phyloP scores from a whole-genome alignment of 2,797 vertebrate genomes.

The Garrulus glandarius region DNA sequence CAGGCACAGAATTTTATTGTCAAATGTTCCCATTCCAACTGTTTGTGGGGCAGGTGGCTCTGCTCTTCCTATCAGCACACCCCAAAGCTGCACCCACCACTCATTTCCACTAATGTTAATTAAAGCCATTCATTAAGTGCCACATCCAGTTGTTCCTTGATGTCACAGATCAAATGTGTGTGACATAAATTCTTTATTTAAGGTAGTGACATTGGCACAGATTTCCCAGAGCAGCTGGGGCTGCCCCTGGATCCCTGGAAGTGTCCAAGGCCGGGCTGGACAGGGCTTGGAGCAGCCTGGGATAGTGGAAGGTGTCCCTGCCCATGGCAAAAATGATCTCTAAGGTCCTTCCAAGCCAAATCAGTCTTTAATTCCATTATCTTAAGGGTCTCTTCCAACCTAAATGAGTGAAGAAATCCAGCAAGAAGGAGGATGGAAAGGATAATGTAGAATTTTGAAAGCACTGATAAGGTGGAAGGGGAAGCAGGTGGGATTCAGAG shows the following conservation, averaged over 20 bases:
- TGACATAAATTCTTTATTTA: background rate
- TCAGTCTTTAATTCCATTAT: background rate
- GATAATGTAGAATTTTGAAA: background rate
- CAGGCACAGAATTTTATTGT: background rate
- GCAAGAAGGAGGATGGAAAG: background rate
- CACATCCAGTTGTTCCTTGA: rapidly evolving
- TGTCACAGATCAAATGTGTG: background rate
- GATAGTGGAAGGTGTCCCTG: rapidly evolving
- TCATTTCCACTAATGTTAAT: rapidly evolving
- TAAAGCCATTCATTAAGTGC: background rate
- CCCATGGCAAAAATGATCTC: background rate
- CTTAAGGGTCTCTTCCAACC: background rate
- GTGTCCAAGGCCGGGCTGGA: background rate
- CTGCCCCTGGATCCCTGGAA: background rate
- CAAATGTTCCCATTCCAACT: too few species aligned
- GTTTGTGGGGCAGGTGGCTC: background rate
- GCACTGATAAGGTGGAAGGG: background rate
- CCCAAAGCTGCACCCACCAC: background rate
- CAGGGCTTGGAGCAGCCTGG: rapidly evolving
- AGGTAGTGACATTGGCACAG: background rate
- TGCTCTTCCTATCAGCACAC: background rate
- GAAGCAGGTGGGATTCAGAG: background rate
- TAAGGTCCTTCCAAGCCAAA: background rate
- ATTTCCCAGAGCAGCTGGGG: background rate
- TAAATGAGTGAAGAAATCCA: background rate